Conservation (phyloP, 1,140 invertebrate species). For the Nymphalis io region DNA sequence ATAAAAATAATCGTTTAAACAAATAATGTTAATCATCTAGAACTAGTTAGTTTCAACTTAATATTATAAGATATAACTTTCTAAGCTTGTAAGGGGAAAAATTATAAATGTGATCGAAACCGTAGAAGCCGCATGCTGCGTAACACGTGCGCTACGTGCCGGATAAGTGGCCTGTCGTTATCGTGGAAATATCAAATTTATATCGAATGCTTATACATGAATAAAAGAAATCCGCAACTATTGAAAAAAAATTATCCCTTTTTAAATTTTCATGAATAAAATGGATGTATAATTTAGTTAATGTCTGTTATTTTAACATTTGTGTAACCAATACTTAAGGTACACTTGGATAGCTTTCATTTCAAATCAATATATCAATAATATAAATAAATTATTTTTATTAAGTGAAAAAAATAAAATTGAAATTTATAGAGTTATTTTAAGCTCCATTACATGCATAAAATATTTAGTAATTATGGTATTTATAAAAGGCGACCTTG, state of each 20-base stretch:
- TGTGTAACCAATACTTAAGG: no score
- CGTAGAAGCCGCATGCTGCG: background rate
- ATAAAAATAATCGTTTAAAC: no score
- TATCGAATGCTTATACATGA: background rate
- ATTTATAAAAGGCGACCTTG: constrained; percentile 59
- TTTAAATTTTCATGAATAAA: no score
- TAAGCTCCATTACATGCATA: background rate
- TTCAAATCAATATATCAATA: no score
- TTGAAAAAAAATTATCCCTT: no score
- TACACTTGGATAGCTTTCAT: no score
- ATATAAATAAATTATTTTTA: background rate
- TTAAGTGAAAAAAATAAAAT: background rate
- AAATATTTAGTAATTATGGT: background rate
- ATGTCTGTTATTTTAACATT: no score
- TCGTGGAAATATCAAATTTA: background rate
- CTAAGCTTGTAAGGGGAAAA: background rate
- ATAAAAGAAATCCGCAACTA: no score
- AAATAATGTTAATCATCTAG: no score
- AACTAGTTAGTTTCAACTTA: no score
- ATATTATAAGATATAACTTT: no score
- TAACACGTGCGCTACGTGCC: background rate
- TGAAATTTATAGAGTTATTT: background rate
- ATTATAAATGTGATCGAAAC: background rate
- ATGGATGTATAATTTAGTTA: no score
- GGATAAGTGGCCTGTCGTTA: background rate